Evolutionary conservation across 2,113 vertebrate species (phyloP), one percentile per base, ranked within the genome.

Genomic region (Catagonus wagneri): DNA sequence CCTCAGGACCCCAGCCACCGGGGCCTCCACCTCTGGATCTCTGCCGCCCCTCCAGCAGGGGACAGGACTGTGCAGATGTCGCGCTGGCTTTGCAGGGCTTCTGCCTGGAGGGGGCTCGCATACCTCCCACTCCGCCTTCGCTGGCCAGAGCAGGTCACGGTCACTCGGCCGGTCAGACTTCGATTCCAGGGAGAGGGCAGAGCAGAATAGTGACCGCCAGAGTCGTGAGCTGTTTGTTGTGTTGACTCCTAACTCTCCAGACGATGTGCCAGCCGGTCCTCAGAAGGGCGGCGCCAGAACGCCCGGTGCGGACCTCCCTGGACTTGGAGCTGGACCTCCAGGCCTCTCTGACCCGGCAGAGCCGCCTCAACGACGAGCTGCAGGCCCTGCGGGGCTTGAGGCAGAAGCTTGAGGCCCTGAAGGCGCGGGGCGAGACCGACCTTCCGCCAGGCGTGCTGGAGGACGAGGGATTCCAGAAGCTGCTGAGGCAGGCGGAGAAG

Each of bases 321-420:
- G 99, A 99, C 98, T 95, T 99, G 96, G 99, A 99, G 98, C 98
- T 99, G 98, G 99, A 99, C 85, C 99, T 99, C 10, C 99, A 99
- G 98, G 99, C 98, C 0, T 99, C 99, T 0, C 98, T 98, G 20
- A 99, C 99, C 0, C 98, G 98, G 3, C 99, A 99, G 97, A 99
- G 92, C 1, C 99, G 98, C 2, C 98, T 99, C 89, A 99, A 99
- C 0, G 98, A 99, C 2, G 99, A 99, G 96, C 98, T 99, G 10
- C 98, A 98, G 98, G 98, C 98, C 39, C 96, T 99, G 85, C 22
- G 99, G 92, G 98, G 98, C 95, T 97, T 99, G 4, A 97, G 98
- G 93, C 98, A 98, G 50, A 98, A 98, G 80, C 98, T 99, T 6
- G 99, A 99, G 96, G 98, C 98, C 10, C 97, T 98, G 98, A 99